phyloP scores from a whole-genome alignment of 2,113 vertebrate genomes.

The Phalacrocorax brasilianus region DNA sequence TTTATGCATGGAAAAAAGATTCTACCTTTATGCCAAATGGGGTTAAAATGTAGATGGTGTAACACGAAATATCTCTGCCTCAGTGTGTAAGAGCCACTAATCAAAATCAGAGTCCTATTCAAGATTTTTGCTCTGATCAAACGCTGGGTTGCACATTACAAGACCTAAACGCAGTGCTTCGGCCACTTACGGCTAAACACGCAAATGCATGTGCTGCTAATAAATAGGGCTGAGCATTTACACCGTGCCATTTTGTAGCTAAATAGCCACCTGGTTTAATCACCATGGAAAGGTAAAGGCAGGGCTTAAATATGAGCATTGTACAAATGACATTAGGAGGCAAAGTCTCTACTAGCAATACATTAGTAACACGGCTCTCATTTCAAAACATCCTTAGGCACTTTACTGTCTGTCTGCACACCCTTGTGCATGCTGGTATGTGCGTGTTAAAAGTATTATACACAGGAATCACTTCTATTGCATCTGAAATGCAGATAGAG shows the following conservation, averaged over 20 bases:
- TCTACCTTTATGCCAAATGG: conserved; percentile 21
- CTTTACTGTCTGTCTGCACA: neutral
- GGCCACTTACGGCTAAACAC: neutral
- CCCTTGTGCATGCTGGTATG: neutral
- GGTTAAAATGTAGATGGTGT: conserved; percentile 16
- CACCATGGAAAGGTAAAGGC: neutral
- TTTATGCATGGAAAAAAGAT: conserved; percentile 6
- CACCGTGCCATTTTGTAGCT: neutral
- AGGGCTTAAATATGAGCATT: neutral
- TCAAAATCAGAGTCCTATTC: neutral
- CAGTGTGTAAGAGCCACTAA: neutral
- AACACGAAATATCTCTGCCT: neutral
- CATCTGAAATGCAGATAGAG: neutral
- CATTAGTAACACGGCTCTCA: neutral
- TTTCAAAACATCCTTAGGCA: neutral
- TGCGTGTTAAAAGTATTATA: neutral
- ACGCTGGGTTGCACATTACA: neutral
- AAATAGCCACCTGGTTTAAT: neutral
- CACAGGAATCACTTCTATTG: neutral
- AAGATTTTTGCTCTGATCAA: neutral
- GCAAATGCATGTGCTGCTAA: neutral
- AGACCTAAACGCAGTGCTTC: neutral
- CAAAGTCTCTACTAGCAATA: neutral
- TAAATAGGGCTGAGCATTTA: neutral
- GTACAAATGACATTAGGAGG: neutral